A percentile compares a stretch with the other conserved stretches of the same genome.
These are phyloP conservation scores for Oedothorax gibbosus DNA, from an alignment of 1,140 invertebrate species.

Conservation along the genomic window DNA sequence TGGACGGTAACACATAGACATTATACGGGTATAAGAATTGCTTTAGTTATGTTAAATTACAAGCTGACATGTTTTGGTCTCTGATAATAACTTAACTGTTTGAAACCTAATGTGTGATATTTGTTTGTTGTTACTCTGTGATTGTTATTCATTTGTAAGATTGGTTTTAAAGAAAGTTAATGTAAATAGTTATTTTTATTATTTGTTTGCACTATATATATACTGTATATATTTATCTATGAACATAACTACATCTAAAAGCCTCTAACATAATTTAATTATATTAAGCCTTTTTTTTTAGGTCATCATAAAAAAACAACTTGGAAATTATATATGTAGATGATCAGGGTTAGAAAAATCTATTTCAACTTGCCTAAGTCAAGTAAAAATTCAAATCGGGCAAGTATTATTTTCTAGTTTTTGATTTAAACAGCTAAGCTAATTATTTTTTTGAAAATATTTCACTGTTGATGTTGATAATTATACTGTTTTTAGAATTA, in stretches of 20 bases:
- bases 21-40: conserved; percentile 23
- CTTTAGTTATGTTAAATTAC: conserved; percentile 4
- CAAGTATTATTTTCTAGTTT: too few species aligned
- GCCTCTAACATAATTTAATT: too few species aligned
- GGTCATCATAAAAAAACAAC: too few species aligned
- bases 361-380: too few species aligned
- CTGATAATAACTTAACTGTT: not conserved
- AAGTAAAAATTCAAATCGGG: too few species aligned
- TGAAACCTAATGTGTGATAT: conserved; percentile 26
- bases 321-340: too few species aligned
- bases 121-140: conserved; percentile 35
- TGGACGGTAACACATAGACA: not conserved
- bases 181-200: conserved; percentile 41
- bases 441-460: too few species aligned
- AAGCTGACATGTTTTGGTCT: not conserved
- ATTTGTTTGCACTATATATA: not conserved
- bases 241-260: not conserved
- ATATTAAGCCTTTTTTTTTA: too few species aligned
- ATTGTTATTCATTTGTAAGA: conserved; percentile 37
- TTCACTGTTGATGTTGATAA: too few species aligned
- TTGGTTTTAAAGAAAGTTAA: conserved; percentile 28
- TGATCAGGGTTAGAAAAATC: too few species aligned
- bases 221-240: conserved; percentile 17
- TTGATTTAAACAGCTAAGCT: too few species aligned
- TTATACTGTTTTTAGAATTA: too few species aligned